Base-by-base conservation (phyloP, 2,888 invertebrate species). In the Autographa pulchrina region DNA sequence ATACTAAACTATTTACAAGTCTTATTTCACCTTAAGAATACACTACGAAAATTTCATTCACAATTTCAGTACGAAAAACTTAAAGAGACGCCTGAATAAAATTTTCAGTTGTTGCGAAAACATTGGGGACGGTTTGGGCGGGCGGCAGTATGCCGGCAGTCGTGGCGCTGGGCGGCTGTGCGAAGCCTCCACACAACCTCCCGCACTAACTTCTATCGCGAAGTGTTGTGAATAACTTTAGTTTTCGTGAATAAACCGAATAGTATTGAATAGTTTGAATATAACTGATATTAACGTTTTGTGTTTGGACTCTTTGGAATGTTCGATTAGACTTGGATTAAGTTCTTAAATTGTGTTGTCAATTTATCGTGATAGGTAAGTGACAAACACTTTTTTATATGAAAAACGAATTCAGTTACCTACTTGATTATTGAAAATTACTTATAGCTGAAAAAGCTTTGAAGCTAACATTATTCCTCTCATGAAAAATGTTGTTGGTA, bases 121-220 rank as follows among this genome's bases (percentile, higher is more conserved):
- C 87, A 86, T 89, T 86, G 86, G 86, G 87, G 77, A 52, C 43
- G 66, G 71, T 63, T 77, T 84, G 87, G 92, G 90, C 91, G 92
- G 90, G 90, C 94, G 93, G 92, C 92, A 93, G 94, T 94, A 81
- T 82, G 78, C 84, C 85, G 84, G 78, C 74, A 73, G 86, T 82
- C 89, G 90, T 85, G 80, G 88, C 82, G 85, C 80, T 73, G 90
- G 91, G 90, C 91, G 92, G 93, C 86, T 89, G 91, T 83, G 75
- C 77, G 74, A 85, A 88, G 85, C 88, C 89, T 88, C 69, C 77
- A 69, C 63, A 64, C 43, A 72, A 80, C 75, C 77, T 78, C 20
- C 61, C 25, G n/a, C 43, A 58, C 61, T 72, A 78, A 80, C 78
- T 82, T 77, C 56, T 62, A 79, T 62, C 81, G 81, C 82, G 82